Base-by-base conservation (phyloP, 2,113 vertebrate species). In the Syngnathus scovelli region DNA sequence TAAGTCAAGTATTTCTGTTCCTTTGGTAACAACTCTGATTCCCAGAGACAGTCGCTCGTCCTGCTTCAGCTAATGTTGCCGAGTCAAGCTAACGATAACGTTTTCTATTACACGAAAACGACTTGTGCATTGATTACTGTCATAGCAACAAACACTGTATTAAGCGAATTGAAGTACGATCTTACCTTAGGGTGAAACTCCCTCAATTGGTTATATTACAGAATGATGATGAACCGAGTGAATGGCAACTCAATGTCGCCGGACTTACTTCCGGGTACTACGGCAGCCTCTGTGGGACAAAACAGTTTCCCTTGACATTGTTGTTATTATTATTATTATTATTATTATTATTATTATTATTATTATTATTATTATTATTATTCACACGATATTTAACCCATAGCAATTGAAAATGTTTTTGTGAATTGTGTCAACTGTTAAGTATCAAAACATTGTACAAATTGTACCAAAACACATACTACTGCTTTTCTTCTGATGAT, bases 181-280 rank as follows among this genome's bases (percentile, higher is more conserved):
- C 71, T 79, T 68, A 86, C 82, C 84, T 64, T 19, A 33, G 41
- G 61, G 15, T 1, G 21, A 27, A 52, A 59, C 39, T 0, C 19
- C 6, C 44, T 10, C 10, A 41, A 54, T 38, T 15, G 10, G 8
- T 7, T 27, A 1, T 19, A 52, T 33, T 61, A 33, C 8, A 8
- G 21, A 19, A 46, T 61, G 61, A 52, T 7, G 27, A 66, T 13
- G 13, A 65, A 23, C 48, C 27, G 0, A 54, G 38, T 48, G 46
- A 68, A 33, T 0, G 10, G 5, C 44, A 21, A 9, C 4, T 2
- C 13, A 38, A 52, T 59, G n/a, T 52, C 38, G 6, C 27, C 38
- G 16, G 44, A n/a, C 16, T 12, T 21, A 18, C 76, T 85, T 83
- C 85, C 82, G 43, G 60, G 11, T 51, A 0, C 56, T 88, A 91